Percentiles rank a stretch among this genome's conserved stretches.
Evolutionary conservation across 2,797 vertebrate species (phyloP).

Genomic region (Myotis planiceps): DNA sequence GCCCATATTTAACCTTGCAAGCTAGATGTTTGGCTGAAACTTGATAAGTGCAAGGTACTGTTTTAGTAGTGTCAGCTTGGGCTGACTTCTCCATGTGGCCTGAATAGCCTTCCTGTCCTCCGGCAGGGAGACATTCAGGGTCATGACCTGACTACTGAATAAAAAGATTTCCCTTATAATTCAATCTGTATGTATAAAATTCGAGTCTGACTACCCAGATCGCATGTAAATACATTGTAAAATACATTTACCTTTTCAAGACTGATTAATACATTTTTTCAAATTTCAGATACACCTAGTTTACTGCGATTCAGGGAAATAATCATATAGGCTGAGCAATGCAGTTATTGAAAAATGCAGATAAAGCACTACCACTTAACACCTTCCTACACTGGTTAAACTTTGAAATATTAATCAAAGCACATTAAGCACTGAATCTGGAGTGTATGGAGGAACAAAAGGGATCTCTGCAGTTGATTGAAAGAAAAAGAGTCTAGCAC

Average conservation of each 20-base stretch:
- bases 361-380: conserved; percentile 34
- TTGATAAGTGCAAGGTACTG: neutral
- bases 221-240: neutral
- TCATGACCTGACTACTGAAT: neutral
- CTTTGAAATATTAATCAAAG: conserved; percentile 63
- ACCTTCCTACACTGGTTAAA: conserved; percentile 56
- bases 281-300: neutral
- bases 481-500: conserved; percentile 55
- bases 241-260: neutral
- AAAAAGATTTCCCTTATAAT: neutral
- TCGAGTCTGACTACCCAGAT: neutral
- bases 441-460: conserved; percentile 71
- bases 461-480: conserved; percentile 62
- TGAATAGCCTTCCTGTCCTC: neutral
- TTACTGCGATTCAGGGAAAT: neutral
- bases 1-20: neutral
- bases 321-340: neutral
- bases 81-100: neutral
- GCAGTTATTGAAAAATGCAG: neutral
- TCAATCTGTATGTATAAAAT: neutral
- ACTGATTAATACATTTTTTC: neutral
- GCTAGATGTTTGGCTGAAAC: neutral
- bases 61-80: neutral
- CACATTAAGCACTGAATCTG: conserved; percentile 64
- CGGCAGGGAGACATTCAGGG: neutral